These are phyloP conservation scores for Epinephelus coioides DNA, from an alignment of 2,797 vertebrate species.

Conservation along the genomic window DNA sequence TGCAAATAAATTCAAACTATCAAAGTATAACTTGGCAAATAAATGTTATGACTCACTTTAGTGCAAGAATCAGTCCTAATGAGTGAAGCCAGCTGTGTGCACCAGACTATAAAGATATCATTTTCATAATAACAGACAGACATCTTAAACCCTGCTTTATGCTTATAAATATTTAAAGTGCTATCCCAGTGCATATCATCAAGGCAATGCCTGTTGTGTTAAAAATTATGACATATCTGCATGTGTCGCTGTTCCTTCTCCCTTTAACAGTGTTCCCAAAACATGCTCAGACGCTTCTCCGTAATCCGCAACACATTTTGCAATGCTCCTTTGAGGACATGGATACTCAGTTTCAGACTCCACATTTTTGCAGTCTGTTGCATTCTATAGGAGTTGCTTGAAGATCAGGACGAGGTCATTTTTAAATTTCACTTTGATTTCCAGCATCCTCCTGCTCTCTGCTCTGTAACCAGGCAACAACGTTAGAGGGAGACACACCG, in stretches of 20 bases:
- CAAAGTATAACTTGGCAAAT: neutral
- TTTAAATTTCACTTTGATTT: constrained; percentile 43
- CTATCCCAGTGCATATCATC: neutral
- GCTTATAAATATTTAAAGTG: neutral
- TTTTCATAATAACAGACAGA: neutral
- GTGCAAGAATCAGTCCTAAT: neutral
- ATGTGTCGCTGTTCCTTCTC: neutral
- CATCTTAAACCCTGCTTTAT: neutral
- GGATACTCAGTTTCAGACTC: neutral
- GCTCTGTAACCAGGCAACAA: constrained; percentile 59
- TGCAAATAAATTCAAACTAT: neutral
- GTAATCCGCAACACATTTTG: neutral
- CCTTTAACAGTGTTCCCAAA: neutral
- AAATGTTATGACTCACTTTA: neutral
- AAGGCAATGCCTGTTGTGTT: neutral
- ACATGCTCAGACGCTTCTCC: too few species aligned
- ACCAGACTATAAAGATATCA: neutral
- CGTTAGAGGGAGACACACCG: neutral
- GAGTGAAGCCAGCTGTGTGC: constrained; percentile 6
- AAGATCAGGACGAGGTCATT: constrained; percentile 29
- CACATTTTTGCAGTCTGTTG: constrained; percentile 8
- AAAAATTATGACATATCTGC: neutral
- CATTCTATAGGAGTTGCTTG: constrained; percentile 1
- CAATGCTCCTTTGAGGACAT: neutral
- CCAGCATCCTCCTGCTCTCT: constrained; percentile 22